Percentiles rank a stretch among this genome's conserved stretches.
phyloP scores from a whole-genome alignment of 2,113 vertebrate genomes.

The Mastomys coucha region DNA sequence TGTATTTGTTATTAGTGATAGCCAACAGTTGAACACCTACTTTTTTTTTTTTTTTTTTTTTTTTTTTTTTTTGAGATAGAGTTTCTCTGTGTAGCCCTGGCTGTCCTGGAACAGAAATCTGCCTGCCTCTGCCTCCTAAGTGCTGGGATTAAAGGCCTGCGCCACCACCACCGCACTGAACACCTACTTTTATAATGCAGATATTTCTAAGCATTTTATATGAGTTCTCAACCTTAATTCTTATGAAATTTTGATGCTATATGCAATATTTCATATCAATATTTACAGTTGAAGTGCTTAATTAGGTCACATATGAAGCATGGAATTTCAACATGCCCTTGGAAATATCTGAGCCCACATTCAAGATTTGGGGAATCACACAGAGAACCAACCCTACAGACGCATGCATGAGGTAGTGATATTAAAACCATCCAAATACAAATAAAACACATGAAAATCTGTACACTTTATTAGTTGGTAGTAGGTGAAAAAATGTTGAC shows the following conservation, averaged over 20 bases:
- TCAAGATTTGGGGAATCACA: neutral
- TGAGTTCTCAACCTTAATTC: neutral
- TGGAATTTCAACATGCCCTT: neutral
- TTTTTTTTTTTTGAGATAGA: no score
- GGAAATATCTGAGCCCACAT: conserved; percentile 2
- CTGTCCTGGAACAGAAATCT: no score
- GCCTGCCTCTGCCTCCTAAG: no score
- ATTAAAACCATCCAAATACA: neutral
- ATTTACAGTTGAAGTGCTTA: neutral
- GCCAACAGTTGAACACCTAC: neutral
- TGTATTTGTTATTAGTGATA: neutral
- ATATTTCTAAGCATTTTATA: conserved; percentile 3
- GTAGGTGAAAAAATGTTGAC: neutral
- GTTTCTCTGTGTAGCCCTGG: no score
- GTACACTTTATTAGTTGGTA: neutral
- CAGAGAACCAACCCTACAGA: neutral
- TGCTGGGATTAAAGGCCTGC: no score
- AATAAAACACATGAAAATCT: conserved; percentile 16
- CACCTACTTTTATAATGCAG: neutral
- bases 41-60: no score
- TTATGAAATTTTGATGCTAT: neutral
- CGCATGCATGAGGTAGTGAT: neutral
- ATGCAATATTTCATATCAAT: neutral
- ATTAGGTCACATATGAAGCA: neutral
- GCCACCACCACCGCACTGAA: no score